These are phyloP conservation scores for Cosmia trapezina DNA, from an alignment of 2,888 invertebrate genomes.

Conservation along the genomic window DNA sequence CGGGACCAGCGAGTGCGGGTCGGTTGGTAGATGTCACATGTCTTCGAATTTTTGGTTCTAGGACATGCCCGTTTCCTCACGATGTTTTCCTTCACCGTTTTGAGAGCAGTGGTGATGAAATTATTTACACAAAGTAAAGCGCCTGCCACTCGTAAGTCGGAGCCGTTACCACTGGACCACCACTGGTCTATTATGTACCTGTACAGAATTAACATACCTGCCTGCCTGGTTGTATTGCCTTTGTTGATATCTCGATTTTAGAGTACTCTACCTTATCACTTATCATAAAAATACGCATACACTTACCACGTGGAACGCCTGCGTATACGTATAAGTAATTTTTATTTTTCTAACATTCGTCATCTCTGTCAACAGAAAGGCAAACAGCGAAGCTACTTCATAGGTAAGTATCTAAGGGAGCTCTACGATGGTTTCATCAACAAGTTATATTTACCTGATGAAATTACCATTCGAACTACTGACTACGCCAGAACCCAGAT, in stretches of 20 bases:
- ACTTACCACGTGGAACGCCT: not conserved
- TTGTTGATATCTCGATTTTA: conserved; percentile 31
- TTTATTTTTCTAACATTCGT: conserved; percentile 1
- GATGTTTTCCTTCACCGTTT: too few relatives aligned
- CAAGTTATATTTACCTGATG: conserved; percentile 83
- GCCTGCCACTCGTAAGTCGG: too few relatives aligned
- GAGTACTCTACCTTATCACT: conserved; percentile 24
- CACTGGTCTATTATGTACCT: not conserved
- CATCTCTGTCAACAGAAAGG: conserved; percentile 81
- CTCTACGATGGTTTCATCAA: conserved; percentile 87
- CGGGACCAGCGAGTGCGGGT: too few relatives aligned
- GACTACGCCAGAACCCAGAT: conserved; percentile 94
- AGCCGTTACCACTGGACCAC: too few relatives aligned
- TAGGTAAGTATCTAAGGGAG: conserved; percentile 86
- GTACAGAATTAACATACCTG: not conserved
- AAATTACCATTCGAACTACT: conserved; percentile 91
- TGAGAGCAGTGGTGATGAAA: too few relatives aligned
- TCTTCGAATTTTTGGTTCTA: too few relatives aligned
- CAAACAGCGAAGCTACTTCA: conserved; percentile 85
- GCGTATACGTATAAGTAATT: not conserved
- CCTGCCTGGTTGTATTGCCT: not conserved
- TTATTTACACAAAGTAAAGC: too few relatives aligned
- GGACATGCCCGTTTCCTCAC: too few relatives aligned
- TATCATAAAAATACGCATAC: conserved; percentile 30
- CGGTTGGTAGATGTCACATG: too few relatives aligned